Evolutionary conservation across 2,888 invertebrate species (phyloP), one percentile per base, ranked within the genome.

Genomic region (Cyclophora albipunctata): DNA sequence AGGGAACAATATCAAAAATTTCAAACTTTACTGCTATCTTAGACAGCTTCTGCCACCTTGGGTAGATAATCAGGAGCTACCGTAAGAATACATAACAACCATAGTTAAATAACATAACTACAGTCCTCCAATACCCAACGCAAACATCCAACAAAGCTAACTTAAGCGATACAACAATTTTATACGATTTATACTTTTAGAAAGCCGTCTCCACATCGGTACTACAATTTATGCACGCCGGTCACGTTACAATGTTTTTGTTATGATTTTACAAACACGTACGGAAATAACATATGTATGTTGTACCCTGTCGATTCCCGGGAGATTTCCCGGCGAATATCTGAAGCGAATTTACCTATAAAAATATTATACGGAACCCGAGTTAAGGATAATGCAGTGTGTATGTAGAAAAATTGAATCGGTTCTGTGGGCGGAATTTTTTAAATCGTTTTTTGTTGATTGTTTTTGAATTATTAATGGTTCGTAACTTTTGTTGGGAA

Each of bases 311-410:
- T 62, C 67, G 63, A 73, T 76, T 66, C 81, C 77, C 71, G 57
- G 51, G 78, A 74, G 80, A 73, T 63, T 52, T 62, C 59, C 58
- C 61, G 60, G 60, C 59, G 60, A 64, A 63, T 66, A 66, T 60
- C 57, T 57, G 59, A 65, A 64, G 66, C 63, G 66, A 75, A 78
- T 77, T 75, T 77, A 66, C 73, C 69, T 78, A 73, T 71, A 71
- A 75, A 78, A 76, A 73, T 74, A 73, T 75, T 70, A 71, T 71
- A 42, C 49, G 40, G 49, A 47, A 55, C 55, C 20, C 33, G 43
- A 33, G 34, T 7, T 5, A 7, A 42, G 20, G 34, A 43, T 43
- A 34, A 43, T 55, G 52, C 52, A 55, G 49, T 55, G 46, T 50
- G 52, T 52, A 52, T 52, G 43, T 3, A 55, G 42, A 34, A 34